Evolutionary conservation across 2,888 invertebrate species (phyloP).

Genomic region (Dendrolimus houi): DNA sequence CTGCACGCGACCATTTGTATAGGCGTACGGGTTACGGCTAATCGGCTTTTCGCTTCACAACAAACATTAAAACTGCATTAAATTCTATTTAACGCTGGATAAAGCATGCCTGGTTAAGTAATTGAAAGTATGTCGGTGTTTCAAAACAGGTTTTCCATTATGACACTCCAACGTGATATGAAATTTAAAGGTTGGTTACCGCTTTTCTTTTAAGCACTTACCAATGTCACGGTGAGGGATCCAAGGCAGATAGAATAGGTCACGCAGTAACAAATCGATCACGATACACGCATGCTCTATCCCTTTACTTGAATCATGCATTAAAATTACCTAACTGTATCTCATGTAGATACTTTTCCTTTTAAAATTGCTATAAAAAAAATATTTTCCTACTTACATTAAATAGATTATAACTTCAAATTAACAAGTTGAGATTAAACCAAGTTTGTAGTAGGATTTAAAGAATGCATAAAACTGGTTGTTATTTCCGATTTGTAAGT

Average conservation of each 20-base stretch:
- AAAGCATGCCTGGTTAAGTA: slow-evolving; percentile 47
- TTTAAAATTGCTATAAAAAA: neutral
- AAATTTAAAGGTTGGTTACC: slow-evolving; percentile 1
- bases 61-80: slow-evolving; percentile 68
- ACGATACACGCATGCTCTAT: slow-evolving; percentile 27
- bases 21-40: slow-evolving; percentile 32
- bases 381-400: neutral
- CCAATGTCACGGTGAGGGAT: slow-evolving; percentile 49
- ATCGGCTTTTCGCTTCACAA: slow-evolving; percentile 50
- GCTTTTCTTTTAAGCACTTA: slow-evolving; percentile 38
- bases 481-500: slow-evolving; percentile 38
- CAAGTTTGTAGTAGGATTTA: too few species aligned
- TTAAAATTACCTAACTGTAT: neutral
- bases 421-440: too few species aligned
- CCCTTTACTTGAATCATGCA: neutral
- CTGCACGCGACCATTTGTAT: slow-evolving; percentile 40
- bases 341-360: too few species aligned
- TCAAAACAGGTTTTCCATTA: slow-evolving; percentile 13
- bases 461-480: slow-evolving; percentile 58
- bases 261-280: slow-evolving; percentile 54
- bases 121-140: slow-evolving; percentile 48
- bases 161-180: neutral
- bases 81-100: slow-evolving; percentile 56
- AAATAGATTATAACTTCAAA: too few species aligned
- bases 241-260: slow-evolving; percentile 41